Base-by-base conservation (phyloP, 2,888 invertebrate species). In the Anthoptus insignis region DNA sequence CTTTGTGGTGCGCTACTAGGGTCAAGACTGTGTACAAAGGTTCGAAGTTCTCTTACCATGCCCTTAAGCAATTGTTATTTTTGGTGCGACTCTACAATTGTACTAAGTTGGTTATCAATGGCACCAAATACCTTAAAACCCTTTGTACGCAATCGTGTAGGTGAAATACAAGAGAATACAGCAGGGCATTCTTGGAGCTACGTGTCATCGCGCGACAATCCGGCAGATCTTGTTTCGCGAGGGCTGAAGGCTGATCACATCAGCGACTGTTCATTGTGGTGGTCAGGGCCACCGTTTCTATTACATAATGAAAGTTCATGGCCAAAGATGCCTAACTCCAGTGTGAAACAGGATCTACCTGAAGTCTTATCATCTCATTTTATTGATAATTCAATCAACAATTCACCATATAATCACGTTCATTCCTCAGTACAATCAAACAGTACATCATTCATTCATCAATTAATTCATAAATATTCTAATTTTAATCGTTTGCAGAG, bases 221-320 rank as follows among this genome's bases (percentile, higher is more conserved):
- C 45, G 45, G 45, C 45, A 21, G 45, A 45, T 21, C 21, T 45
- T 45, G 45, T 45, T 45, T 21, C 21, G 9, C 21, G 19, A 2
- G 45, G 45, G 45, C 45, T 45, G 45, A 45, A 45, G 45, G 21
- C 45, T 32, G 32, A 45, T 37, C 14, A 14, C 0, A n/a, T 37
- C 37, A 37, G 37, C 37, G 14, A 37, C 0, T 14, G 37, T 14
- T 14, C 45, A 13, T 45, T 45, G 4, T 72, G 72, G 59, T 59
- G 59, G 59, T 21, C 42, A 0, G 56, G 56, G 63, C 37, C 37
- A 1, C 3, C 2, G n/a, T 37, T 37, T n/a, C n/a, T 37, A 32
- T 13, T 37, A n/a, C n/a, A n/a, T 6, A n/a, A 37, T 37, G n/a
- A 13, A 37, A n/a, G n/a, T n/a, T 8, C 37, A 8, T 37, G n/a